Percentiles rank a stretch among this genome's conserved stretches.
phyloP scores from a whole-genome alignment of 2,113 vertebrate species.

The Sinocyclocheilus maitianheensis region DNA sequence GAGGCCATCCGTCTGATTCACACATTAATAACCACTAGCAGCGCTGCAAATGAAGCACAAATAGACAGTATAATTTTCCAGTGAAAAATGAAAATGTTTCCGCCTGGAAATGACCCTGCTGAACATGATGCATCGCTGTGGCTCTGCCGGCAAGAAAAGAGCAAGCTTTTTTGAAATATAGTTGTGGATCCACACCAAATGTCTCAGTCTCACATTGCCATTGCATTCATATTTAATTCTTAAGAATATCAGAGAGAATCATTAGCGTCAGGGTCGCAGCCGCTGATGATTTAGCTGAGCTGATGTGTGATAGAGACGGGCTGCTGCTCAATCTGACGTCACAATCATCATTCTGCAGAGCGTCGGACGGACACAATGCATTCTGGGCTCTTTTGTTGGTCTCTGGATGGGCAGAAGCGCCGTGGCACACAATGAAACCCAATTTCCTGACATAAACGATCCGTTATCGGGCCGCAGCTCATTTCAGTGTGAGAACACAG shows the following conservation, averaged over 20 bases:
- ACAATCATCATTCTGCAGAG: neutral
- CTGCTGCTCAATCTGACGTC: neutral
- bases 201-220: neutral
- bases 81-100: slow-evolving; percentile 59
- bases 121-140: slow-evolving; percentile 43
- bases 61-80: slow-evolving; percentile 55
- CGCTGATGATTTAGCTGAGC: neutral
- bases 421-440: slow-evolving; percentile 37
- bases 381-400: neutral
- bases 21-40: slow-evolving; percentile 58
- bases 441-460: slow-evolving; percentile 42
- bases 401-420: neutral
- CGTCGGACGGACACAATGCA: neutral
- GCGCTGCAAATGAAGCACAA: slow-evolving; percentile 55
- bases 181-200: neutral
- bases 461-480: slow-evolving; percentile 37
- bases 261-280: neutral
- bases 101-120: slow-evolving; percentile 32
- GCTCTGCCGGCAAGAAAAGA: neutral
- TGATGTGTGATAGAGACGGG: neutral
- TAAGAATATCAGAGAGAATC: neutral
- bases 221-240: neutral
- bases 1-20: slow-evolving; percentile 29
- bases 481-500: neutral
- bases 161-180: neutral